These are phyloP conservation scores for Cephus sareptanus DNA, from an alignment of 2,888 invertebrate genomes.

Conservation along the genomic window DNA sequence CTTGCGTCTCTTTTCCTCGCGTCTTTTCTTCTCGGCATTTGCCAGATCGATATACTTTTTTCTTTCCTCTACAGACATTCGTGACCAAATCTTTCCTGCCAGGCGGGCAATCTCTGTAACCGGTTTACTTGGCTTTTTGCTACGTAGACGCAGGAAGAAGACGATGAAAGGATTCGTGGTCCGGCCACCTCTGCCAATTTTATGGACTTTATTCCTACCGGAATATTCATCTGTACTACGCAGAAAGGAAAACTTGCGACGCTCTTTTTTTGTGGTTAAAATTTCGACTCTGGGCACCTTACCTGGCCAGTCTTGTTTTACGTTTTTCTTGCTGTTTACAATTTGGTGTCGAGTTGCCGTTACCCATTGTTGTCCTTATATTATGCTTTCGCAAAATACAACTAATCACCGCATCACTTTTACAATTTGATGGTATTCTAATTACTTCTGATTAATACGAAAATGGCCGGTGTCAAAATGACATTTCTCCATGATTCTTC, in stretches of 20 bases:
- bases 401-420: constrained; percentile 15
- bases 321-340: constrained; percentile 19
- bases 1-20: constrained; percentile 38
- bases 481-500: constrained; percentile 18
- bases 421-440: constrained; percentile 17
- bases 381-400: not conserved
- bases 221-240: constrained; percentile 43
- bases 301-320: constrained; percentile 24
- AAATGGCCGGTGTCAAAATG: constrained; percentile 24
- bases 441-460: not conserved
- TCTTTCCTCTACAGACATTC: constrained; percentile 49
- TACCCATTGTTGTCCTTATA: constrained; percentile 20
- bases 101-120: constrained; percentile 52
- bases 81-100: constrained; percentile 56
- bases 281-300: constrained; percentile 16
- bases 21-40: constrained; percentile 51
- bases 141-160: constrained; percentile 52
- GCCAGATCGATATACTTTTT: constrained; percentile 58
- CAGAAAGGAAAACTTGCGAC: constrained; percentile 32
- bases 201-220: constrained; percentile 4
- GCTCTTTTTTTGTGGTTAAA: not conserved
- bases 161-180: constrained; percentile 58
- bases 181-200: constrained; percentile 18
- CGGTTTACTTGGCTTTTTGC: constrained; percentile 45
- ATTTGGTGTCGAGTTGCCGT: constrained; percentile 22